phyloP scores from a whole-genome alignment of 1,140 invertebrate species.

The Muscidifurax raptorellus region DNA sequence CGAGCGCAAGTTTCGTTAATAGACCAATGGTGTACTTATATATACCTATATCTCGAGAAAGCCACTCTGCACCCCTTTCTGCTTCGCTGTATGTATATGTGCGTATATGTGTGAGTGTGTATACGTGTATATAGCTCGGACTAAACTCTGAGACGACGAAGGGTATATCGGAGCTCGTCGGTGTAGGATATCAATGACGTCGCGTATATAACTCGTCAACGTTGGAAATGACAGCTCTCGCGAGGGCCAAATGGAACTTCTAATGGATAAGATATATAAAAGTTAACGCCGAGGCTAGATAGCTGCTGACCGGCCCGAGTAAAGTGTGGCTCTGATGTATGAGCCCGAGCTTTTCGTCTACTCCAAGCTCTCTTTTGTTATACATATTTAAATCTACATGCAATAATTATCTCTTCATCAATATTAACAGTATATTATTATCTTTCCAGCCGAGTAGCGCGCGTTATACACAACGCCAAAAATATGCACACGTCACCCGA shows the following conservation, averaged over 20 bases:
- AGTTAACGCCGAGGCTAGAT: slow-evolving; percentile 58
- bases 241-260: slow-evolving; percentile 66
- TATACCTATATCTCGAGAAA: slow-evolving; percentile 38
- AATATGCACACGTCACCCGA: too few relatives aligned
- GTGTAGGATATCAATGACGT: slow-evolving; percentile 59
- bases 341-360: not conserved
- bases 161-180: not conserved
- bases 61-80: slow-evolving; percentile 49
- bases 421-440: too few relatives aligned
- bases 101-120: slow-evolving; percentile 8
- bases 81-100: slow-evolving; percentile 36
- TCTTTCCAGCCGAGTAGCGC: too few relatives aligned
- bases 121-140: not conserved
- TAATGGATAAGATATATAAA: slow-evolving; percentile 71
- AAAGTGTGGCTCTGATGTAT: not conserved
- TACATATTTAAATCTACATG: not conserved
- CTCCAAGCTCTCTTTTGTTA: not conserved
- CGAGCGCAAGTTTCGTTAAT: slow-evolving; percentile 46
- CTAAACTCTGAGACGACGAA: not conserved
- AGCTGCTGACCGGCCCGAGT: not conserved
- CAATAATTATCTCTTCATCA: not conserved
- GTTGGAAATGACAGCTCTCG: slow-evolving; percentile 63
- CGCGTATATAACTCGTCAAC: slow-evolving; percentile 64
- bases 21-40: slow-evolving; percentile 27
- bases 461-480: too few relatives aligned